Percentiles rank a stretch among this genome's conserved stretches.
Conservation (phyloP, 2,888 invertebrate genomes). For the Deilephila elpenor region DNA sequence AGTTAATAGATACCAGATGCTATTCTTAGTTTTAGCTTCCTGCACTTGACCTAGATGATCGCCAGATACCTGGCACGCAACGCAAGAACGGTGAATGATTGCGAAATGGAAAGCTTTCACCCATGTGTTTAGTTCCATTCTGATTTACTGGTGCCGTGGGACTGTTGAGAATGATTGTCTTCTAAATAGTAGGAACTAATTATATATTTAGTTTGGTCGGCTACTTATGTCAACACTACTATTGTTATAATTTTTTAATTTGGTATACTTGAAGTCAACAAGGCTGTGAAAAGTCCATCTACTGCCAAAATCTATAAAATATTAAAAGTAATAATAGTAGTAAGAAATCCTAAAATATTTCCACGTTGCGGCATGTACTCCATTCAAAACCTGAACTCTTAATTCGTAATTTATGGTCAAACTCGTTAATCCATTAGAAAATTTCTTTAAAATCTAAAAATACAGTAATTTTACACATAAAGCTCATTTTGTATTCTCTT, state of each 20-base stretch:
- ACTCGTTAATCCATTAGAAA: no score
- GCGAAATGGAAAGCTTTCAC: slow-evolving; percentile 25
- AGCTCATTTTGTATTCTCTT: background rate
- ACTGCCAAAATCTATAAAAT: background rate
- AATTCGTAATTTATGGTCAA: no score
- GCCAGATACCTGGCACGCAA: slow-evolving; percentile 2
- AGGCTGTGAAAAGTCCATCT: background rate
- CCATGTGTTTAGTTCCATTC: slow-evolving; percentile 17
- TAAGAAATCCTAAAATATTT: no score
- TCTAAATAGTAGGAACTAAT: background rate
- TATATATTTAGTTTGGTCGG: no score
- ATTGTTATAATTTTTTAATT: no score
- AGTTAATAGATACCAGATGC: background rate
- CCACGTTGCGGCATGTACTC: no score
- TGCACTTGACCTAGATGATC: slow-evolving; percentile 20
- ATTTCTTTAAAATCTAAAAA: no score
- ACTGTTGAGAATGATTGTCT: background rate
- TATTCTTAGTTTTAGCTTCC: slow-evolving; percentile 15
- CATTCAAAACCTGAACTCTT: no score
- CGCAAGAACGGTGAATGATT: slow-evolving; percentile 11
- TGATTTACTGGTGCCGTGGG: background rate
- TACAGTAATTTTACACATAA: background rate
- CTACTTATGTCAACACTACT: no score
- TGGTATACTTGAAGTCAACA: no score
- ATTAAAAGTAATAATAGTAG: background rate